These are phyloP conservation scores for Heptranchias perlo DNA, from an alignment of 2,113 vertebrate genomes.

Conservation along the genomic window DNA sequence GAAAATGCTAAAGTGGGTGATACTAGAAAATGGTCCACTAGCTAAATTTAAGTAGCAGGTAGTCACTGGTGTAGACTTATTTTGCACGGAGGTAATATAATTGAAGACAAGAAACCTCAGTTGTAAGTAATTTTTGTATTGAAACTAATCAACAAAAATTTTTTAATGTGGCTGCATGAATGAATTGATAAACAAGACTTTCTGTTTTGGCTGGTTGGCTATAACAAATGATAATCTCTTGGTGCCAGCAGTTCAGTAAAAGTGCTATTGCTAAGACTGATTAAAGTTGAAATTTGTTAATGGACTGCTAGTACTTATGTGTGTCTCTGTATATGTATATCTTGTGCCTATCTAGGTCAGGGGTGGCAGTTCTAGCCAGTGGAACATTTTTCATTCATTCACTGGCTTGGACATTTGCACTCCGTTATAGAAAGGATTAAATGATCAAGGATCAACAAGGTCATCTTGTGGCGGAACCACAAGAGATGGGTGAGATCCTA, in stretches of 20 bases:
- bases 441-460: no score
- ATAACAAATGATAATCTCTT: neutral
- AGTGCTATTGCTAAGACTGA: neutral
- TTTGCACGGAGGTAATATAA: neutral
- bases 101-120: neutral
- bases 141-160: neutral
- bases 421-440: neutral
- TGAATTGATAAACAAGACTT: neutral
- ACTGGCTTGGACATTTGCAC: neutral
- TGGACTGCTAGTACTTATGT: neutral
- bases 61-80: neutral
- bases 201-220: neutral
- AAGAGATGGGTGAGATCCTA: no score
- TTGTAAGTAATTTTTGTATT: neutral
- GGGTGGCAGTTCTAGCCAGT: neutral
- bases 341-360: neutral
- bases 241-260: neutral
- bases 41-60: neutral
- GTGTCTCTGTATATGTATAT: neutral
- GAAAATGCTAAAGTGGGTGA: conserved; percentile 1
- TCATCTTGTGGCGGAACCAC: no score
- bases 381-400: neutral
- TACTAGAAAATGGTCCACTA: neutral
- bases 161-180: neutral
- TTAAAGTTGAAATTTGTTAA: neutral